Percentiles rank a stretch among this genome's conserved stretches.
These are phyloP conservation scores for Fissipunctia ypsillon DNA, from an alignment of 2,888 invertebrate genomes.

Conservation along the genomic window DNA sequence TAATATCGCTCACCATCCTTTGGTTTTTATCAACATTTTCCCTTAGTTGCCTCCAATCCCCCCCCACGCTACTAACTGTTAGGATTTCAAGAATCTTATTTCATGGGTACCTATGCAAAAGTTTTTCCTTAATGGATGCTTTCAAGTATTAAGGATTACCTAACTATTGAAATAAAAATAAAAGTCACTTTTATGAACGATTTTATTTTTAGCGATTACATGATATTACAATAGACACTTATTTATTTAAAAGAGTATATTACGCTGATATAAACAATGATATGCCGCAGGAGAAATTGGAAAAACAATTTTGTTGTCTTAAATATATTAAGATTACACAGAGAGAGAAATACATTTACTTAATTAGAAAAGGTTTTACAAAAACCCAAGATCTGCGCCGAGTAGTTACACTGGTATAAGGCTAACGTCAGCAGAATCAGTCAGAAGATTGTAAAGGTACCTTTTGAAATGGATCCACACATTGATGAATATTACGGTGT, in stretches of 20 bases:
- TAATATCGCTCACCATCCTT: no score
- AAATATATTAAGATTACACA: not conserved
- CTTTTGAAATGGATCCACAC: not conserved
- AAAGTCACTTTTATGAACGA: not conserved
- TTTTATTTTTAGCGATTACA: conserved; percentile 32
- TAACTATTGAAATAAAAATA: conserved; percentile 7
- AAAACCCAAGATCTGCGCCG: not conserved
- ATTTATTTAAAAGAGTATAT: conserved; percentile 3
- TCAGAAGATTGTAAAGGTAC: not conserved
- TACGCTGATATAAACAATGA: conserved; percentile 9
- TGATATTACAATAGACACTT: conserved; percentile 27
- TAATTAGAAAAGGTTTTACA: conserved; percentile 1
- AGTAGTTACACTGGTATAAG: no score
- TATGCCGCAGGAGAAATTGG: conserved; percentile 40
- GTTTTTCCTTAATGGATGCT: no score
- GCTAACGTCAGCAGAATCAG: not conserved
- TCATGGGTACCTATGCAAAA: no score
- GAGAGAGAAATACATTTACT: not conserved
- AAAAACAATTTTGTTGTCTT: not conserved
- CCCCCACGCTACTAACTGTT: no score
- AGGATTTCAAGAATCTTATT: no score
- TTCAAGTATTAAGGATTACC: no score
- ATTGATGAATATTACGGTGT: not conserved
- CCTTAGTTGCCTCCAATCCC: no score
- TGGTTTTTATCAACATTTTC: no score